Evolutionary conservation across 2,797 vertebrate genomes (phyloP).

Genomic region (Arnoldichthys spilopterus): DNA sequence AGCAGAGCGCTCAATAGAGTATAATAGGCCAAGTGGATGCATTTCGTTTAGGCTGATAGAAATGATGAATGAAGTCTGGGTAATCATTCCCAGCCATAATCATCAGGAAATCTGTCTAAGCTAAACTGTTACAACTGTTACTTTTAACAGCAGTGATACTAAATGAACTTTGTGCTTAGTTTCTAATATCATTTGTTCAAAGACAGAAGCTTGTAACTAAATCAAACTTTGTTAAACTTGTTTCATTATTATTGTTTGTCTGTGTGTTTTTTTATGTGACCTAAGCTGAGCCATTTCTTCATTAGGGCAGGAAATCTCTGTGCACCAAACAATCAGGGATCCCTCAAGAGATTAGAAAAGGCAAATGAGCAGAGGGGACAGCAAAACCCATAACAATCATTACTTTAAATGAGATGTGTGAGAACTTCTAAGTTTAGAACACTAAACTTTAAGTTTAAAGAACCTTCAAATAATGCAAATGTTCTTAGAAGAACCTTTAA

Average conservation of each 20-base stretch:
- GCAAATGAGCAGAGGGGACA: background rate
- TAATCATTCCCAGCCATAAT: constrained; percentile 69
- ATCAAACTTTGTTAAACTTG: background rate
- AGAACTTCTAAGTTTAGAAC: no score
- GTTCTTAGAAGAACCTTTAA: no score
- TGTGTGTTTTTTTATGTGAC: constrained; percentile 1
- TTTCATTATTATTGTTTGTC: background rate
- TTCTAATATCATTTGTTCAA: constrained; percentile 2
- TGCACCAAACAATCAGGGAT: constrained; percentile 10
- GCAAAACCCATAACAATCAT: background rate
- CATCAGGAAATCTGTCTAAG: constrained; percentile 15
- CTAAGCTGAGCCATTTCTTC: constrained; percentile 6
- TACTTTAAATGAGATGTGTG: no score
- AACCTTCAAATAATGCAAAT: no score
- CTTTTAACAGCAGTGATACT: background rate
- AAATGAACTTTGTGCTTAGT: background rate
- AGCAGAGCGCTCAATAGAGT: constrained; percentile 66
- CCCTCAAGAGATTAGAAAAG: constrained; percentile 11
- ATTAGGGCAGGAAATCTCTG: constrained; percentile 27
- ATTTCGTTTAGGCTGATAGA: constrained; percentile 77
- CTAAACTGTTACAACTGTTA: constrained; percentile 19
- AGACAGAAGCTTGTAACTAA: background rate
- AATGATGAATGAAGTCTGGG: constrained; percentile 71
- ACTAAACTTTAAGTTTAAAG: no score
- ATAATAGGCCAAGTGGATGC: constrained; percentile 76